These are phyloP conservation scores for Fistularia tabacaria DNA, from an alignment of 2,797 vertebrate genomes.

Conservation along the genomic window DNA sequence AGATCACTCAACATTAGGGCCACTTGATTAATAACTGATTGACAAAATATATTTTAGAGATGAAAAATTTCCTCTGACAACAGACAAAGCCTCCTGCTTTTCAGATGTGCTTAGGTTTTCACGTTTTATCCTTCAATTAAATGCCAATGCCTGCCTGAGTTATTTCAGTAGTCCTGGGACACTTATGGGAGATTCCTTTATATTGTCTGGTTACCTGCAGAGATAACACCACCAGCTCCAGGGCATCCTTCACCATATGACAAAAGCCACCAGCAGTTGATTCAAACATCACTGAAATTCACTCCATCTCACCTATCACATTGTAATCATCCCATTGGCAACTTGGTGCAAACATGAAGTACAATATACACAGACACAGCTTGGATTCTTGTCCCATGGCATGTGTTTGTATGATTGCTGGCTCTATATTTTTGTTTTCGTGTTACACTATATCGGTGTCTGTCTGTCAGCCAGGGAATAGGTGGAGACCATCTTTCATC, in stretches of 20 bases:
- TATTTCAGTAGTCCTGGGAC: slow-evolving; percentile 51
- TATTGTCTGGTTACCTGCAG: slow-evolving; percentile 59
- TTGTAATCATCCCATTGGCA: slow-evolving; percentile 56
- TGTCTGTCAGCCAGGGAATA: slow-evolving; percentile 46
- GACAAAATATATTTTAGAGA: too few species aligned
- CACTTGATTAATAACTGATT: too few species aligned
- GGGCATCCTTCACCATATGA: slow-evolving; percentile 68
- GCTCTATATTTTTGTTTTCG: too few species aligned
- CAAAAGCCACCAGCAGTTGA: slow-evolving; percentile 60
- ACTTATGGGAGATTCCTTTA: slow-evolving; percentile 52
- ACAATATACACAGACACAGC: slow-evolving; percentile 59
- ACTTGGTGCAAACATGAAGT: slow-evolving; percentile 61
- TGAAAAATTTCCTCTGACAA: too few species aligned
- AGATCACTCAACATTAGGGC: too few species aligned
- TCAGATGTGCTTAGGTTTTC: slow-evolving; percentile 19
- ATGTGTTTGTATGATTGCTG: slow-evolving; percentile 10
- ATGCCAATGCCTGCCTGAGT: slow-evolving; percentile 41
- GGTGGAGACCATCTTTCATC: slow-evolving; percentile 70
- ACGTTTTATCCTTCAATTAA: slow-evolving; percentile 41
- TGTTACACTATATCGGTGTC: slow-evolving; percentile 24
- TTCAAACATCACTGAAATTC: slow-evolving; percentile 65
- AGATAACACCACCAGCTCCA: slow-evolving; percentile 63
- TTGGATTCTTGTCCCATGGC: slow-evolving; percentile 29
- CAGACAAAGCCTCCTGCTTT: too few species aligned
- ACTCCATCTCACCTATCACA: slow-evolving; percentile 67